These are phyloP conservation scores for Coregonus suidteri DNA, from an alignment of 2,797 vertebrate genomes.

Conservation along the genomic window DNA sequence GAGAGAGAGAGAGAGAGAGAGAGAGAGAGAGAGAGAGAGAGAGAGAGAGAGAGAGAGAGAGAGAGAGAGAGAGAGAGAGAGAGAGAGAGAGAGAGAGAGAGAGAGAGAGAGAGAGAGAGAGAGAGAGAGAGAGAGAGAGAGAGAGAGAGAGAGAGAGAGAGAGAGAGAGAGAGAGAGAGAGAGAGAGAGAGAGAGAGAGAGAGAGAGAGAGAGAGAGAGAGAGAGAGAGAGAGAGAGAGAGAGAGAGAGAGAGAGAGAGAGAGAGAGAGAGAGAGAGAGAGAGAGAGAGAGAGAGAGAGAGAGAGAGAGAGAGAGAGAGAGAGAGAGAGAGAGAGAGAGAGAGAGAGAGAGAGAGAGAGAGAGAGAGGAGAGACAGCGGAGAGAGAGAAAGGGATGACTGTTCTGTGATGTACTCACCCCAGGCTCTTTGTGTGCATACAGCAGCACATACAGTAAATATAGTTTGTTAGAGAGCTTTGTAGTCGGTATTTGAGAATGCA, in stretches of 20 bases:
- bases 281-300: not conserved
- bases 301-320: not conserved
- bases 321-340: slow-evolving; percentile 9
- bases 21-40: no score
- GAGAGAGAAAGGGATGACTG: not conserved
- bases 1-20: no score
- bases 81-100: no score
- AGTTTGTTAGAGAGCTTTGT: slow-evolving; percentile 58
- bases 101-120: no score
- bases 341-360: not conserved
- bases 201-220: not conserved
- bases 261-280: not conserved
- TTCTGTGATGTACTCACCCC: no score
- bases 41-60: no score
- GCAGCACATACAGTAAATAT: slow-evolving; percentile 53
- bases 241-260: no score
- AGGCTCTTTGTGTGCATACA: slow-evolving; percentile 8
- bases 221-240: not conserved
- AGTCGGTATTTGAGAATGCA: slow-evolving; percentile 64
- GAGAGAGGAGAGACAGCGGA: slow-evolving; percentile 1
- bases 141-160: no score
- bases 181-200: no score
- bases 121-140: no score
- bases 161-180: no score
- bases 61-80: no score